Base-by-base conservation (phyloP, 1,140 invertebrate species). In the Argopecten irradians region DNA sequence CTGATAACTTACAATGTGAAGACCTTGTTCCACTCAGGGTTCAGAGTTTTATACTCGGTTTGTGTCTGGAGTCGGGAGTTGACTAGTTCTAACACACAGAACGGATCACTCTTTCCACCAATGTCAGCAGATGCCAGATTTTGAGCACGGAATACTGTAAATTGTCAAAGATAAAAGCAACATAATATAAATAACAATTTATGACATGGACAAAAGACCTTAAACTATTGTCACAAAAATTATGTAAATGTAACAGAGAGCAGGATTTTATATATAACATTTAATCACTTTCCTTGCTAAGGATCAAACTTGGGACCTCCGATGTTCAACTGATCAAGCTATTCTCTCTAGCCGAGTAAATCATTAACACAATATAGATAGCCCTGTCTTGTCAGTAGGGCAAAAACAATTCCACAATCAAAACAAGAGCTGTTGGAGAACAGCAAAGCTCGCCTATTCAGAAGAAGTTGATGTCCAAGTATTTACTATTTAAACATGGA, bases 1-100 rank as follows among this genome's bases (percentile, higher is more conserved):
- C 96, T 99, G n/a, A 22, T 19, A 87, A 97, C 97, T 97, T 96
- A 99, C 98, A 99, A 99, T 46, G 98, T 99, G 95, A 99, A 99
- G 91, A 99, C 98, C 96, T 99, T 99, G 95, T 99, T 98, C 99
- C 99, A 99, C 89, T 97, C 98, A 0, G 99, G 99, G 84, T 97
- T 97, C 3, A 99, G 96, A 0, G 99, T 99, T 95, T 99, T 99
- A 95, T 99, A 99, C 95, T 99, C 98, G 0, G 99, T 99, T 95
- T 99, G 98, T 0, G 99, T 99, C 95, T 99, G 98, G 55, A 99
- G 96, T 84, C 99, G 96, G 0, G 98, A 97, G 95, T 99, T 99
- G 3, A 98, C 98, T 84, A 99, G 95, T 95, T 99, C 99, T 1
- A 99, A 93, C 0, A 99, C 99, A 96, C 98, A 99, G 95, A 99